A percentile compares a stretch with the other conserved stretches of the same genome.
Evolutionary conservation across 2,797 vertebrate species (phyloP).

Genomic region (Phataginus tricuspis): DNA sequence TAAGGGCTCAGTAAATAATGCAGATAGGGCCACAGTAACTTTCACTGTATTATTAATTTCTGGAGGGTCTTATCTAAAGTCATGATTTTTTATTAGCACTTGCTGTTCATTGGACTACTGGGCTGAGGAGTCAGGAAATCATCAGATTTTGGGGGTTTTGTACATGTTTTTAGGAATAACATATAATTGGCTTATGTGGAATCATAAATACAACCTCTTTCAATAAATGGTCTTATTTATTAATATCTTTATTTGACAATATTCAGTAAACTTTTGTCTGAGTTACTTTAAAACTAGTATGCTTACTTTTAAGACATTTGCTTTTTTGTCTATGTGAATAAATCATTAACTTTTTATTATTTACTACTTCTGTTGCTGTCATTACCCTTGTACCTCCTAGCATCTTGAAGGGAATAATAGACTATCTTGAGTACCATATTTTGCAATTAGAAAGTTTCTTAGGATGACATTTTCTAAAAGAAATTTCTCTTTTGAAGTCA

Average conservation of each 20-base stretch:
- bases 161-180: neutral
- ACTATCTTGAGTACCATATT: neutral
- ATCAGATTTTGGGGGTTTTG: neutral
- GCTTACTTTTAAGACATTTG: neutral
- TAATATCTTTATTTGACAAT: neutral
- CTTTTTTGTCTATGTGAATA: neutral
- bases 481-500: neutral
- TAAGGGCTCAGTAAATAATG: neutral
- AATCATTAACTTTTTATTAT: neutral
- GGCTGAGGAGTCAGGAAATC: neutral
- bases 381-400: neutral
- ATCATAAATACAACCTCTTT: neutral
- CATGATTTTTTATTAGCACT: neutral
- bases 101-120: neutral
- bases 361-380: neutral
- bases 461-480: neutral
- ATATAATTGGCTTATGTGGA: neutral
- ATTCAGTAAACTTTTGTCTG: neutral
- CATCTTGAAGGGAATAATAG: neutral
- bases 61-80: neutral
- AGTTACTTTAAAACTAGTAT: conserved; percentile 48
- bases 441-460: neutral
- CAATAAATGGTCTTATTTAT: neutral
- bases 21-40: neutral
- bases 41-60: neutral